Base-by-base conservation (phyloP, 2,888 invertebrate species). In the Seira musarum region DNA sequence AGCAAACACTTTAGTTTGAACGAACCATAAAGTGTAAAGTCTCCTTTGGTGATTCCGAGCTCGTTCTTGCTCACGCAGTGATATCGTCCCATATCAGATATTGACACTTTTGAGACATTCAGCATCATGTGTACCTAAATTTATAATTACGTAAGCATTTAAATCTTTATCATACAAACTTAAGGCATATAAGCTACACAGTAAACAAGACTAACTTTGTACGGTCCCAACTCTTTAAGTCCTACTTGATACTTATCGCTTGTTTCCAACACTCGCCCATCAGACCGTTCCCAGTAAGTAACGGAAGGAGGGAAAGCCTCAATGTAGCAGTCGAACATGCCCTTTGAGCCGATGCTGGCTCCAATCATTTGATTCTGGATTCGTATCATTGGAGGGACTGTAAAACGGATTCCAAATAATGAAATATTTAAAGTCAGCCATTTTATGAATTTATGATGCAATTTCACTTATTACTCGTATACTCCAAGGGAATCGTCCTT, bases 271-370 rank as follows among this genome's bases (percentile, higher is more conserved):
- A 94, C 91, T 30, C 93, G 90, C 1, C 94, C 95, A 87, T 95
- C 94, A 2, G 91, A 91, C 17, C 92, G 91, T 88, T 96, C 95
- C 97, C 97, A 97, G 87, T 95, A 95, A 69, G 94, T 91, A 0
- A 95, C 92, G 0, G 96, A 93, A 87, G 94, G 94, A 0, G 96
- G 96, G 89, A 93, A 96, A 0, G 96, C 95, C 90, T 97, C 96
- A 24, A 96, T 93, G 89, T 94, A 94, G 88, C 96, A 86, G 88
- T 95, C 94, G 57, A 96, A 89, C 57, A 92, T 91, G 0, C 93
- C 94, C 1, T 92, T 92, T 61, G 91, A 91, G 83, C 93, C 93
- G 87, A 93, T 93, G 60, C 92, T 91, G 0, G 93, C 93, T 67
- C 93, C 93, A 73, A 95, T 92, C 88, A 93, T 91, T 88, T 94